These are phyloP conservation scores for Parascotia fuliginaria DNA, from an alignment of 2,888 invertebrate genomes.

Conservation along the genomic window DNA sequence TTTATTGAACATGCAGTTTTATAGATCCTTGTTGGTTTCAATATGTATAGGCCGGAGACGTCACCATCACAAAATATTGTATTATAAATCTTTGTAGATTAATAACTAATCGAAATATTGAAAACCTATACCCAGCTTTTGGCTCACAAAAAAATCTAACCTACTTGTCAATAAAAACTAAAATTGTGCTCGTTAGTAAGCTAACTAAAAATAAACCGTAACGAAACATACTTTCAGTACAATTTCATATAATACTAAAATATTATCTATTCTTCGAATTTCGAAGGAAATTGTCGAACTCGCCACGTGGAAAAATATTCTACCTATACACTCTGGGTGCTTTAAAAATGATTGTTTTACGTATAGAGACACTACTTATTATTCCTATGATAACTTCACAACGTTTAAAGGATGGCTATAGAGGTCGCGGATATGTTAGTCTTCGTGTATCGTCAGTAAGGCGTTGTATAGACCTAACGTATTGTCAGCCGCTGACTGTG, in stretches of 20 bases:
- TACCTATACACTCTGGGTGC: conserved; percentile 54
- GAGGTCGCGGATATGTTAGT: no score
- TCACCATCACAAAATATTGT: no score
- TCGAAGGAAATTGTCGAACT: conserved; percentile 43
- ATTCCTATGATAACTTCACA: background rate
- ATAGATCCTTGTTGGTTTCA: no score
- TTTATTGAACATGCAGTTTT: no score
- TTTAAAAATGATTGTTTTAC: conserved; percentile 48
- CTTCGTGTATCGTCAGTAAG: no score
- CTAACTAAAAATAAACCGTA: conserved; percentile 15
- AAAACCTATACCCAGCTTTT: background rate
- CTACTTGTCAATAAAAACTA: conserved; percentile 14
- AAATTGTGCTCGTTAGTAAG: conserved; percentile 42
- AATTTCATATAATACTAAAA: conserved; percentile 30
- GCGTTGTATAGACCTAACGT: no score
- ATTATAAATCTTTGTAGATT: no score
- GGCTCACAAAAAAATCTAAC: conserved; percentile 9
- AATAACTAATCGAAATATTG: no score
- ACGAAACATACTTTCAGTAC: conserved; percentile 33
- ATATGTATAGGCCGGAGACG: no score
- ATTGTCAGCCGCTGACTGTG: no score
- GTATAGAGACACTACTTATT: conserved; percentile 45
- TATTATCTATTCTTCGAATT: conserved; percentile 26
- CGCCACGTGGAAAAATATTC: conserved; percentile 67
- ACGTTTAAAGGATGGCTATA: no score